phyloP scores from a whole-genome alignment of 1,140 invertebrate species.

The Neotoxoptera formosana region DNA sequence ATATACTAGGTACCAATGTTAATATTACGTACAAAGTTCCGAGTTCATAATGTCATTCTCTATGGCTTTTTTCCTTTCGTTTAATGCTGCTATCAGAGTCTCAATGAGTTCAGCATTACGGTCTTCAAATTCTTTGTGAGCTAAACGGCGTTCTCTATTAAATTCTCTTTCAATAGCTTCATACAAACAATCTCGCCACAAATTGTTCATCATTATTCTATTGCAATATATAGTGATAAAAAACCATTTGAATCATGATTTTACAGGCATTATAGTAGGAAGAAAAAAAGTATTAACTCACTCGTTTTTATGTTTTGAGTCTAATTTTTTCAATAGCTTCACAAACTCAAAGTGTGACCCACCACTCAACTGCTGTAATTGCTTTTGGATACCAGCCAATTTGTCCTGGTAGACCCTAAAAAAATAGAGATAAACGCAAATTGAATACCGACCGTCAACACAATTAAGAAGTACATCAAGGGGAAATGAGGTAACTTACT shows the following conservation, averaged over 20 bases:
- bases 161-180: conserved; percentile 90
- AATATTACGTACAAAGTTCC: conserved; percentile 76
- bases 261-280: not conserved
- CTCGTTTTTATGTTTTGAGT: conserved; percentile 81
- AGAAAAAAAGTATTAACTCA: conserved; percentile 60
- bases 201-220: conserved; percentile 79
- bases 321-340: conserved; percentile 81
- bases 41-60: conserved; percentile 86
- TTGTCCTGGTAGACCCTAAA: conserved; percentile 90
- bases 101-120: conserved; percentile 93
- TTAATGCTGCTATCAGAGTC: conserved; percentile 87
- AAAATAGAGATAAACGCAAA: not conserved
- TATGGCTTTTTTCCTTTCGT: conserved; percentile 86
- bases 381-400: conserved; percentile 86
- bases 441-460: not conserved
- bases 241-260: conserved; percentile 12
- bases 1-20: conserved; percentile 68
- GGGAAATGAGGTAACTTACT: not conserved
- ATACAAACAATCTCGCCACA: conserved; percentile 83
- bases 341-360: conserved; percentile 87
- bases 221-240: conserved; percentile 54
- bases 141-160: conserved; percentile 84
- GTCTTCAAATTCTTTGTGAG: conserved; percentile 92
- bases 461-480: not conserved
- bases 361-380: conserved; percentile 86